phyloP scores from a whole-genome alignment of 2,113 vertebrate species.

The Pao palembangensis region DNA sequence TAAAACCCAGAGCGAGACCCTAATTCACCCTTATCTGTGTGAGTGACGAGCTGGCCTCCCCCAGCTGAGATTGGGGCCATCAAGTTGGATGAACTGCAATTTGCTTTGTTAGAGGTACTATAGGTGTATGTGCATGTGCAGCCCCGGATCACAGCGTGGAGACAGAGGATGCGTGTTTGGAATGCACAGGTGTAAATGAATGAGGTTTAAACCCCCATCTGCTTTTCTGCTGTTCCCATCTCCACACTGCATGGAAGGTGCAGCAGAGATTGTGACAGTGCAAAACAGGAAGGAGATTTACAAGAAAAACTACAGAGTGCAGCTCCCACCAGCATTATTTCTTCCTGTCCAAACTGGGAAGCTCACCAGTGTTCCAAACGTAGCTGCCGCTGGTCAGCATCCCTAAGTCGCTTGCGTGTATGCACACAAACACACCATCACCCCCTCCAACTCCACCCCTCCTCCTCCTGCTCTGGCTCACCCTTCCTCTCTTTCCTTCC shows the following conservation, averaged over 20 bases:
- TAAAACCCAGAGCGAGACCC: constrained; percentile 84
- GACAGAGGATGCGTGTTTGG: constrained; percentile 69
- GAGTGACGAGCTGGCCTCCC: constrained; percentile 70
- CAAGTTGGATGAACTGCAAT: constrained; percentile 73
- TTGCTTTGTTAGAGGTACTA: constrained; percentile 72
- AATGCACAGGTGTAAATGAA: constrained; percentile 59
- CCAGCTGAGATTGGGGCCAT: constrained; percentile 74
- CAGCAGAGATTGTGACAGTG: background rate
- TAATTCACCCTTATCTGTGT: constrained; percentile 86
- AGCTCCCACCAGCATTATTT: too few relatives aligned
- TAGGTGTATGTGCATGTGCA: constrained; percentile 64
- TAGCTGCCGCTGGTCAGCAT: background rate
- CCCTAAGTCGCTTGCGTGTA: background rate
- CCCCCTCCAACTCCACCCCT: background rate
- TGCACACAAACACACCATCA: background rate
- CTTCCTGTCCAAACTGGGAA: background rate
- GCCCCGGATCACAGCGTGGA: constrained; percentile 55
- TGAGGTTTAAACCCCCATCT: constrained; percentile 32
- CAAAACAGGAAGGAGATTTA: background rate
- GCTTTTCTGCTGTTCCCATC: constrained; percentile 21
- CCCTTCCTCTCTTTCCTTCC: constrained; percentile 37
- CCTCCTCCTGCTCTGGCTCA: constrained; percentile 28
- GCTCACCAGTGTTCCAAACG: background rate
- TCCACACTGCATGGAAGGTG: constrained; percentile 12
- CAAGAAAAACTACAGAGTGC: background rate